Conservation (phyloP, 2,113 vertebrate genomes). For the Cercocebus atys region DNA sequence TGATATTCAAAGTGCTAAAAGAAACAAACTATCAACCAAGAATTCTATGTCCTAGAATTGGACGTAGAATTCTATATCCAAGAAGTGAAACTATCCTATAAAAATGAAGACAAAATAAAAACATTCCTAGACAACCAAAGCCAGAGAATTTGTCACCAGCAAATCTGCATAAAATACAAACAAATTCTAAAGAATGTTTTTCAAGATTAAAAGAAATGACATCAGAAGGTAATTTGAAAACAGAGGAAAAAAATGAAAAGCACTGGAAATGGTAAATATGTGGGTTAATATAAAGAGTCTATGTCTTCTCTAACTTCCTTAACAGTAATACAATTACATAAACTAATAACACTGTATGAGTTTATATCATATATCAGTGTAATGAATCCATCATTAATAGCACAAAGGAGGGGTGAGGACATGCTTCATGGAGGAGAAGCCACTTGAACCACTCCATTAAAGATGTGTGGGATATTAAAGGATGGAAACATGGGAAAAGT, state of each 20-base stretch:
- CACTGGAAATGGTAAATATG: background rate
- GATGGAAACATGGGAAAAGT: background rate
- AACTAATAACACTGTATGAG: background rate
- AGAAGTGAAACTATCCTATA: constrained; percentile 10
- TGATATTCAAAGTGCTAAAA: background rate
- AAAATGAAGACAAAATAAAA: constrained; percentile 23
- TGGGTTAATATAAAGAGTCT: background rate
- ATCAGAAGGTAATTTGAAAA: background rate
- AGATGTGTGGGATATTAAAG: background rate
- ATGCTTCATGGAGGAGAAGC: background rate
- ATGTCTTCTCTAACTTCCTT: background rate
- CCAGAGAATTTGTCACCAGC: background rate
- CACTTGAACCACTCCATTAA: background rate
- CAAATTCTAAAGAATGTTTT: background rate
- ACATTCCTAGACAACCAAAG: background rate
- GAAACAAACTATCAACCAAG: background rate
- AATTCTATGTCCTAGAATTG: background rate
- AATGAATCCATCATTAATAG: background rate
- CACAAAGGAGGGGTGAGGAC: background rate
- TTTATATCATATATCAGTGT: background rate
- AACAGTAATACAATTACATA: background rate
- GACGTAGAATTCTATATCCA: background rate
- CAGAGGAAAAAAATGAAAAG: background rate
- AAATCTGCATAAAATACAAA: constrained; percentile 9
- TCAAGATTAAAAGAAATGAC: background rate